These are phyloP conservation scores for Kryptolebias ocellatus DNA, from an alignment of 2,797 vertebrate species.

Conservation along the genomic window DNA sequence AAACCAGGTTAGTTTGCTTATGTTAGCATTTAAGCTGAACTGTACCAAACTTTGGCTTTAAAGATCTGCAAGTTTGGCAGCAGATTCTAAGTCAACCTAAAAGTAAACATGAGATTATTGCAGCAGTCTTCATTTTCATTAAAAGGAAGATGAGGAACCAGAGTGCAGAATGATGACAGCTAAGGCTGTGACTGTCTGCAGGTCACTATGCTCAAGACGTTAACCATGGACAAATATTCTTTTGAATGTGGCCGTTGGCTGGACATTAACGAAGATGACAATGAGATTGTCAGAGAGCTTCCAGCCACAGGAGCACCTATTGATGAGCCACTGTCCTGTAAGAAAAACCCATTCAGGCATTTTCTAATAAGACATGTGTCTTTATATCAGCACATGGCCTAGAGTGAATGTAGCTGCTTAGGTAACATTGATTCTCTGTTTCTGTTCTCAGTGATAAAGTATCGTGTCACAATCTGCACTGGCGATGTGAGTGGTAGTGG, in stretches of 20 bases:
- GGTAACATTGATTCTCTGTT: background rate
- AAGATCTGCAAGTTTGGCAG: no score
- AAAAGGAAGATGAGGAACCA: background rate
- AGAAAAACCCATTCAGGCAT: constrained; percentile 42
- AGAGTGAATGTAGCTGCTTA: background rate
- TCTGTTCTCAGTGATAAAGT: constrained; percentile 87
- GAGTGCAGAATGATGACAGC: background rate
- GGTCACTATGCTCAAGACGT: constrained; percentile 91
- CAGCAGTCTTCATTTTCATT: background rate
- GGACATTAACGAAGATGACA: constrained; percentile 96
- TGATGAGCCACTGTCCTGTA: constrained; percentile 87
- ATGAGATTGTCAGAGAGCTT: constrained; percentile 93
- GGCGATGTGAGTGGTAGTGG: constrained; percentile 90
- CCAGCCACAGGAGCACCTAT: constrained; percentile 85
- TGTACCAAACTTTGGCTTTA: no score
- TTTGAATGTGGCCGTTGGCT: constrained; percentile 95
- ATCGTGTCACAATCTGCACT: constrained; percentile 91
- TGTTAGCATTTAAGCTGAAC: no score
- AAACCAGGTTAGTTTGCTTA: no score
- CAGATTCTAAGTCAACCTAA: no score
- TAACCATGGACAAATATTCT: constrained; percentile 93
- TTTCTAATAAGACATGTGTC: background rate
- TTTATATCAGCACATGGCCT: background rate
- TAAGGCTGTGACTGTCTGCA: constrained; percentile 57
- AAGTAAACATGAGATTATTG: no score